Conservation (phyloP, 2,888 invertebrate species). For the Pharmacophagus antenor region DNA sequence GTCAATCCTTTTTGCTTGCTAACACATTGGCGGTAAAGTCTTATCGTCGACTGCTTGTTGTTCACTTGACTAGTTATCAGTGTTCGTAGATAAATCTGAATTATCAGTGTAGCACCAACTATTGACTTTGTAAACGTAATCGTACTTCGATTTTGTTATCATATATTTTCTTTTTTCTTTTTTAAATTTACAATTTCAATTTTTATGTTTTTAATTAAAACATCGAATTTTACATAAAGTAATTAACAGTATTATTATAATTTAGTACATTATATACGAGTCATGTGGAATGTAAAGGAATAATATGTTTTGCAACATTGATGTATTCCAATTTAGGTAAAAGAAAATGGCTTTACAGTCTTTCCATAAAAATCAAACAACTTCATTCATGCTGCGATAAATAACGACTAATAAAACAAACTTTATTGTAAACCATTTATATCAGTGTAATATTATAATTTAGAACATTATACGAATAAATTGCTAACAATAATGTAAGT, state of each 20-base stretch:
- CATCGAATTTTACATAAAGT: not conserved
- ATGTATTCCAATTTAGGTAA: too few species aligned
- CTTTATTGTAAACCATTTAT: constrained; percentile 74
- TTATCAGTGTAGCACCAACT: constrained; percentile 33
- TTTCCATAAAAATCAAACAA: not conserved
- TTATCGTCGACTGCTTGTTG: constrained; percentile 50
- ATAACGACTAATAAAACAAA: constrained; percentile 18
- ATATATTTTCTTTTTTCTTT: not conserved
- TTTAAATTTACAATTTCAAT: constrained; percentile 4
- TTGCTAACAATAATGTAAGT: constrained; percentile 63
- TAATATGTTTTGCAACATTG: too few species aligned
- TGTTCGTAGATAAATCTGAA: constrained; percentile 43
- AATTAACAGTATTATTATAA: too few species aligned
- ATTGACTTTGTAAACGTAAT: constrained; percentile 24
- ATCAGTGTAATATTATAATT: constrained; percentile 65
- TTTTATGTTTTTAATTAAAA: not conserved
- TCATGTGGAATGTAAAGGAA: too few species aligned
- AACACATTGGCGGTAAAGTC: constrained; percentile 48
- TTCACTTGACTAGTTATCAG: constrained; percentile 53
- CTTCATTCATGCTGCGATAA: not conserved
- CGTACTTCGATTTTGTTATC: constrained; percentile 14
- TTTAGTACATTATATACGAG: too few species aligned
- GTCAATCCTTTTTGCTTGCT: constrained; percentile 52
- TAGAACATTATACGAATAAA: constrained; percentile 66
- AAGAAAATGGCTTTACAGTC: too few species aligned